Conservation (phyloP, 2,888 invertebrate species). For the Scaptomyza reducta region DNA sequence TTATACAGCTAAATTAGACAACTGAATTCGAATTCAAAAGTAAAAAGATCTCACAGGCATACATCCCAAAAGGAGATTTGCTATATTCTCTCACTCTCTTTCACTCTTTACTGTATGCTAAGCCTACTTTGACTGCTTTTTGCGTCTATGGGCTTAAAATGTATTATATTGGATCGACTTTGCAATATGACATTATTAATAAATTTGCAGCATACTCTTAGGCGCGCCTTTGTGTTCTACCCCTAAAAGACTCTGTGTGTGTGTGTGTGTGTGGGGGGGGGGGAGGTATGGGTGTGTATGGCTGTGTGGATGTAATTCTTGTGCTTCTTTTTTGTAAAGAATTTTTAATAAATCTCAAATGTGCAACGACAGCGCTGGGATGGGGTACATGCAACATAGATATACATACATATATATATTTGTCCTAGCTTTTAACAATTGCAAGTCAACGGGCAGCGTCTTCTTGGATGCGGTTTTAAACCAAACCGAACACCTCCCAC, state of each 20-base stretch:
- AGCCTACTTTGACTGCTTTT: slow-evolving; percentile 40
- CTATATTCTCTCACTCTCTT: slow-evolving; percentile 29
- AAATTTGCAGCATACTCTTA: slow-evolving; percentile 80
- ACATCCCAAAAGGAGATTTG: slow-evolving; percentile 26
- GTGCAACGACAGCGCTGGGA: slow-evolving; percentile 66
- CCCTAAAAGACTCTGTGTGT: slow-evolving; percentile 43
- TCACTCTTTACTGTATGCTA: slow-evolving; percentile 20
- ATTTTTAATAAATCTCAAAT: slow-evolving; percentile 84
- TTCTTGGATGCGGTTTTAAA: slow-evolving; percentile 49
- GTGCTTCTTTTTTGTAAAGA: slow-evolving; percentile 74
- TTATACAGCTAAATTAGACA: slow-evolving; percentile 30
- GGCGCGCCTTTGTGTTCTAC: slow-evolving; percentile 51
- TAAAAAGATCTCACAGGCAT: slow-evolving; percentile 48
- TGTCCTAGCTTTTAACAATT: slow-evolving; percentile 51
- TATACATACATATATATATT: slow-evolving; percentile 1
- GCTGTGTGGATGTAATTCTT: slow-evolving; percentile 30
- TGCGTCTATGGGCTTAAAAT: slow-evolving; percentile 70
- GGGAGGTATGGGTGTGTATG: slow-evolving; percentile 19
- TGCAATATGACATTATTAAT: slow-evolving; percentile 83
- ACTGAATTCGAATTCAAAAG: slow-evolving; percentile 60
- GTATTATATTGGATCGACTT: slow-evolving; percentile 81
- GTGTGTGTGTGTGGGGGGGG: too few relatives aligned
- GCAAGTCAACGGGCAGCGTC: slow-evolving; percentile 67
- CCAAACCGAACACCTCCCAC: slow-evolving; percentile 5
- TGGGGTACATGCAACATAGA: slow-evolving; percentile 26